phyloP scores from a whole-genome alignment of 1,140 invertebrate species.

The Tribolium castaneum region DNA sequence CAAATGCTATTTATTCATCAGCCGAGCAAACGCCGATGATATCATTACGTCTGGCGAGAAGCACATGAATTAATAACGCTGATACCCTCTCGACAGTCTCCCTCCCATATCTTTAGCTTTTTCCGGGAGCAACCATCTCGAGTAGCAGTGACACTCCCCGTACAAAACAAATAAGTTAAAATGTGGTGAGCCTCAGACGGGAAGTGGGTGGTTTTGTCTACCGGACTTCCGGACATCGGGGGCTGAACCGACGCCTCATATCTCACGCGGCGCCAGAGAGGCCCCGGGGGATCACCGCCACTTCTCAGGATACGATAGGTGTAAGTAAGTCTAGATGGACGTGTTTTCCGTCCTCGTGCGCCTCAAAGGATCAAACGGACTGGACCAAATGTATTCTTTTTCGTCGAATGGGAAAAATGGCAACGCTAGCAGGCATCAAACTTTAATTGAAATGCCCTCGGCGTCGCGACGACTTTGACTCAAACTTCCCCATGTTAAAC shows the following conservation, averaged over 20 bases:
- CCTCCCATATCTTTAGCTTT: not conserved
- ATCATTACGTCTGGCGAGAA: slow-evolving; percentile 13
- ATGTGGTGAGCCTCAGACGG: slow-evolving; percentile 46
- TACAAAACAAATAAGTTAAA: slow-evolving; percentile 27
- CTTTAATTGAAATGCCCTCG: slow-evolving; percentile 59
- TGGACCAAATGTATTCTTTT: slow-evolving; percentile 5
- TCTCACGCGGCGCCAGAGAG: slow-evolving; percentile 46
- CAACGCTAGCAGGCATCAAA: slow-evolving; percentile 49
- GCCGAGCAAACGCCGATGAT: slow-evolving; percentile 7
- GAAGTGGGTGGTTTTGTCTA: slow-evolving; percentile 43
- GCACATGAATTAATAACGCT: slow-evolving; percentile 1
- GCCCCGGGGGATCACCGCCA: slow-evolving; percentile 42
- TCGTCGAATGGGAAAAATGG: slow-evolving; percentile 41
- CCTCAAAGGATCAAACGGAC: slow-evolving; percentile 8
- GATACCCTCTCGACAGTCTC: not conserved
- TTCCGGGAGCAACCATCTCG: slow-evolving; percentile 1
- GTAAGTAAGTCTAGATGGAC: slow-evolving; percentile 22
- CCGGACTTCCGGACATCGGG: slow-evolving; percentile 47
- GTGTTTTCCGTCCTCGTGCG: slow-evolving; percentile 24
- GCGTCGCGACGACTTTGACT: slow-evolving; percentile 54
- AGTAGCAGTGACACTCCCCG: slow-evolving; percentile 7
- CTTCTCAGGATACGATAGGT: slow-evolving; percentile 37
- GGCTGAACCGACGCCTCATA: slow-evolving; percentile 45
- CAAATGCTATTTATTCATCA: slow-evolving; percentile 27
- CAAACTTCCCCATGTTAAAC: slow-evolving; percentile 22